Conservation (phyloP, 2,113 vertebrate genomes). For the Halcyon malimbica region DNA sequence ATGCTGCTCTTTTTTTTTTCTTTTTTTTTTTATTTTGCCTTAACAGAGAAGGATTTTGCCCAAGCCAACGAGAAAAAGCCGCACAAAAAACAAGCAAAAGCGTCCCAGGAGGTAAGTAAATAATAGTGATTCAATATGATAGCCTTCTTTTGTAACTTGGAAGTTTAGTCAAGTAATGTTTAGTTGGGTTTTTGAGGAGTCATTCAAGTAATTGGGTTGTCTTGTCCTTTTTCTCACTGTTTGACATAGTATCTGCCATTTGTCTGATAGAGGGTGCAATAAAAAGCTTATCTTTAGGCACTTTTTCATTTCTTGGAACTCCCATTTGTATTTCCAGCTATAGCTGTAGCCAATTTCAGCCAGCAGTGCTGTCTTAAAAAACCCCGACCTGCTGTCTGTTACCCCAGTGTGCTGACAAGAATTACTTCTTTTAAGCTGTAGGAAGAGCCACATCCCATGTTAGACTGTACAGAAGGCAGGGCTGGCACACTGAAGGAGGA, state of each 20-base stretch:
- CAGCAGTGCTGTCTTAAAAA: neutral
- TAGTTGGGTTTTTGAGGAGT: neutral
- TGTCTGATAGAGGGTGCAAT: neutral
- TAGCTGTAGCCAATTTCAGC: neutral
- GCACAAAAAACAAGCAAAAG: constrained; percentile 97
- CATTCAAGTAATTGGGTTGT: neutral
- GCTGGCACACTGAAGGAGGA: neutral
- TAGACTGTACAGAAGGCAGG: neutral
- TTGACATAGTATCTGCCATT: neutral
- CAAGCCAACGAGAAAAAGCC: constrained; percentile 97
- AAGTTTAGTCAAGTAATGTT: neutral
- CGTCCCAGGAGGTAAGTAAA: constrained; percentile 90
- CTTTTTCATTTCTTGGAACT: neutral
- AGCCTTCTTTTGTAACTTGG: neutral
- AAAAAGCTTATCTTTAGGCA: neutral
- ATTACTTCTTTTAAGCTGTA: neutral
- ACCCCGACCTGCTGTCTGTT: neutral
- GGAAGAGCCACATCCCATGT: neutral
- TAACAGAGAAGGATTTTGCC: constrained; percentile 95
- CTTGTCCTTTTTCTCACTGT: neutral
- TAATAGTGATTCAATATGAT: neutral
- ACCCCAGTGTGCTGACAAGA: neutral
- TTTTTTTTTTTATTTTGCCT: neutral
- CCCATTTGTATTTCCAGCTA: neutral
- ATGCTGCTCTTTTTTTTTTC: neutral